Base-by-base conservation (phyloP, 1,140 invertebrate genomes). In the Eurosta solidaginis region DNA sequence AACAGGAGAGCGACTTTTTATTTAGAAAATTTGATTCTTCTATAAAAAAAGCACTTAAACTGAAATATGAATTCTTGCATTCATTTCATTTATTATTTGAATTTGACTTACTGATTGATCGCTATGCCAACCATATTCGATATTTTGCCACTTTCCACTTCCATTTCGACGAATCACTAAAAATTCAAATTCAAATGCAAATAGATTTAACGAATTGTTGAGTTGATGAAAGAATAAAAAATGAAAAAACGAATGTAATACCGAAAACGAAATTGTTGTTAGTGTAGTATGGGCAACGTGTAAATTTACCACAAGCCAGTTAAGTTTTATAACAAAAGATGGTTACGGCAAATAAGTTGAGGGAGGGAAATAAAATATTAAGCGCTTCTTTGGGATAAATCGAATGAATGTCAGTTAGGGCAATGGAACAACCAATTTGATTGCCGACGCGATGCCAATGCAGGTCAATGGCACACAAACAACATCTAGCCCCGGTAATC, bases 171-270 rank as follows among this genome's bases (percentile, higher is more conserved):
- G 40, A 42, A 20, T 68, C 59, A 68, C 20, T 68, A 29, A 40
- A 68, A 68, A 68, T 40, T 68, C 33, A 68, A 68, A 68, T 40
- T 68, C 59, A 68, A 59, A 68, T 68, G 59, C 59, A 68, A 68
- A 68, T 68, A 68, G 20, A 68, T 68, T 68, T 42, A 40, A 68
- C 59, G 40, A 68, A 68, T 68, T 68, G 33, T 68, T 42, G 40
- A 68, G 59, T 33, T 68, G 33, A 68, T 68, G 59, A 68, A 40
- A 68, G n/a, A 52, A 4, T 22, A 36, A 29, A 33, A 63, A 36
- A 40, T 36, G 40, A 40, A n/a, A 20, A 6, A n/a, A 33, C 1
- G 0, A 1, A 52, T 22, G 17, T 40, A 68, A 10, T 1, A 20
- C 59, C 6, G 33, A 68, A 6, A 40, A 17, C 25, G 17, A 63